Evolutionary conservation across 1,140 invertebrate species (phyloP), one percentile per base, ranked within the genome.

Genomic region (Gerris buenoi): DNA sequence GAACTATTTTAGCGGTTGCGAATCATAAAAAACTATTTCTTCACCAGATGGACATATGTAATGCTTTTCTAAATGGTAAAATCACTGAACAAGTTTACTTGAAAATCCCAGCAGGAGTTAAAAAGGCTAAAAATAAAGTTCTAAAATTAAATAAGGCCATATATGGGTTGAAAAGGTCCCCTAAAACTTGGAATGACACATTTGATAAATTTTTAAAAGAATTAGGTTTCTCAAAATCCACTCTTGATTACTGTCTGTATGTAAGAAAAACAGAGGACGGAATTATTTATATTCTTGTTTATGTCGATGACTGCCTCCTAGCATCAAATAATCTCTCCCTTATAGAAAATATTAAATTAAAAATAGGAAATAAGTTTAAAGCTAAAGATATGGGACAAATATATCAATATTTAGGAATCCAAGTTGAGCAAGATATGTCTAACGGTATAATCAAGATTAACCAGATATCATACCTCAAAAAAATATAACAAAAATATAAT

Each of bases 21-120:
- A 72, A 70, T 1, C 68, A 73, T 56, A 67, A 65, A 22, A 25
- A 75, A 76, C 33, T 64, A 18, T 14, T 25, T 5, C 22, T 64
- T 13, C 18, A 23, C 27, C 27, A 18, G 15, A 73, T 77, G 68
- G 77, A 75, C 68, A 70, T 78, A 18, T 73, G 72, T 60, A 78
- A 76, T 64, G 77, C 77, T 26, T 78, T 77, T 74, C 68, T 78
- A 3, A 71, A 79, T 69, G 76, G 74, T 27, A 69, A 75, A 2
- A 65, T 80, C 22, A 69, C 76, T 27, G 73, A 76, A 71, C 71
- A 76, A 10, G 69, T 78, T 60, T 77, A 74, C 60, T 77, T 79
- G 76, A 63, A 69, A 27, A 71, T 73, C 70, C 77, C 75, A 67
- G 74, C 74, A 69, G 69, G 68, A 15, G 78, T 74, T 71, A 70